phyloP scores from a whole-genome alignment of 2,888 invertebrate species.

The Eueremaeus valkanovi region DNA sequence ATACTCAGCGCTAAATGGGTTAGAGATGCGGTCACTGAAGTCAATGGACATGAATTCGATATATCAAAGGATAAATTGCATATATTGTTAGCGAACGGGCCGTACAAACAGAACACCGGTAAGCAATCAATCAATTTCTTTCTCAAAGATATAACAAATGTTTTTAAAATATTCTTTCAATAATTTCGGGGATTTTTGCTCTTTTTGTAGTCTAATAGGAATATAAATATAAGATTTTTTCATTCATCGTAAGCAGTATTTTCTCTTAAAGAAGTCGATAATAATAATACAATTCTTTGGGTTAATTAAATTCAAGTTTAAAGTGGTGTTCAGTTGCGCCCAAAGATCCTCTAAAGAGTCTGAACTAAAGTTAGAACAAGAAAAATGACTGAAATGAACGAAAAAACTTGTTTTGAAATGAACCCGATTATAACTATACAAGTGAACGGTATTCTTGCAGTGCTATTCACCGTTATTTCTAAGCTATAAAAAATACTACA shows the following conservation, averaged over 20 bases:
- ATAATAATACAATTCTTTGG: not conserved
- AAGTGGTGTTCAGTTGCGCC: slow-evolving; percentile 29
- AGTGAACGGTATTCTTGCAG: not conserved
- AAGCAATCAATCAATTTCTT: not conserved
- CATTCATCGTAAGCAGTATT: not conserved
- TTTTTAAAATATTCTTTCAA: too few relatives aligned
- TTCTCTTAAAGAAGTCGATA: not conserved
- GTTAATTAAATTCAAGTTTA: slow-evolving; percentile 29
- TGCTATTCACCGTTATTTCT: not conserved
- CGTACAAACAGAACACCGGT: too few relatives aligned
- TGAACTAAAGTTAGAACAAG: too few relatives aligned
- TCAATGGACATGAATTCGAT: not conserved
- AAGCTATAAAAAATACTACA: not conserved
- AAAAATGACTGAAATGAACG: too few relatives aligned
- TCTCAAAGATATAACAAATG: too few relatives aligned
- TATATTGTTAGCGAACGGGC: slow-evolving; percentile 13
- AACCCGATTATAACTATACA: too few relatives aligned
- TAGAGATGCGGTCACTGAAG: not conserved
- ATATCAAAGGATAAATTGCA: not conserved
- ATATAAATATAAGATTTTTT: not conserved
- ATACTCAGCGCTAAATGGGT: not conserved
- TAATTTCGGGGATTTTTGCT: too few relatives aligned
- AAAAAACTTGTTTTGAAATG: not conserved
- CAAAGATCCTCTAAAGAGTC: not conserved
- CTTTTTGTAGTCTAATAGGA: too few relatives aligned